Evolutionary conservation across 2,888 invertebrate species (phyloP).

Genomic region (Sinotaia quadrata): DNA sequence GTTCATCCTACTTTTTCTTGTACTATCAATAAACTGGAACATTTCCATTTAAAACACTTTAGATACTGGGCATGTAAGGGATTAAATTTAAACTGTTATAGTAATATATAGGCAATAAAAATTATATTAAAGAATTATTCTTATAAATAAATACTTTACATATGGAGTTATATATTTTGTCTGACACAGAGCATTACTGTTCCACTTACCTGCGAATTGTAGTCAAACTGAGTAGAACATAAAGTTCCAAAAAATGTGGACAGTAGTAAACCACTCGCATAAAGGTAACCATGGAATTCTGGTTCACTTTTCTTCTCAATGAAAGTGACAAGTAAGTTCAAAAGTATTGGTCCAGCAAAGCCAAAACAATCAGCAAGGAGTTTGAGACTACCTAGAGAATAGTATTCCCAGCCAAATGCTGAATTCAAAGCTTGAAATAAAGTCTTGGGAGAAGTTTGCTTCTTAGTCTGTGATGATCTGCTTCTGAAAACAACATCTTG

Average conservation of each 20-base stretch:
- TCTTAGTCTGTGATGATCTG: neutral
- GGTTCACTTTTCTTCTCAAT: constrained; percentile 83
- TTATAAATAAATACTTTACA: too few species aligned
- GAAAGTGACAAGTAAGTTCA: constrained; percentile 86
- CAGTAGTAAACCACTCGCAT: constrained; percentile 79
- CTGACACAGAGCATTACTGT: constrained; percentile 90
- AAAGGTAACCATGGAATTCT: constrained; percentile 70
- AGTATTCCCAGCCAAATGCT: constrained; percentile 69
- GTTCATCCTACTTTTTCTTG: too few species aligned
- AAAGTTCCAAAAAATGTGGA: constrained; percentile 83
- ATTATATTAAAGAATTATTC: too few species aligned
- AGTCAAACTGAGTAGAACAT: constrained; percentile 90
- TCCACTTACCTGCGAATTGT: constrained; percentile 82
- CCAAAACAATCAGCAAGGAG: constrained; percentile 86
- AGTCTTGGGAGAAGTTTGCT: constrained; percentile 25
- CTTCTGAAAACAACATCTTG: neutral
- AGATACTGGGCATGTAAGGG: too few species aligned
- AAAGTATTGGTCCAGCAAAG: constrained; percentile 90
- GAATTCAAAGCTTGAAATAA: constrained; percentile 57
- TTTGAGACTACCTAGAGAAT: constrained; percentile 74
- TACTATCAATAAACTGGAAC: too few species aligned
- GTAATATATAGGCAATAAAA: too few species aligned
- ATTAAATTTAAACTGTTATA: too few species aligned
- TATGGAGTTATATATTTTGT: too few species aligned
- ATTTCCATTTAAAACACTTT: too few species aligned